phyloP scores from a whole-genome alignment of 1,140 invertebrate genomes.

The Metopolophium dirhodum region DNA sequence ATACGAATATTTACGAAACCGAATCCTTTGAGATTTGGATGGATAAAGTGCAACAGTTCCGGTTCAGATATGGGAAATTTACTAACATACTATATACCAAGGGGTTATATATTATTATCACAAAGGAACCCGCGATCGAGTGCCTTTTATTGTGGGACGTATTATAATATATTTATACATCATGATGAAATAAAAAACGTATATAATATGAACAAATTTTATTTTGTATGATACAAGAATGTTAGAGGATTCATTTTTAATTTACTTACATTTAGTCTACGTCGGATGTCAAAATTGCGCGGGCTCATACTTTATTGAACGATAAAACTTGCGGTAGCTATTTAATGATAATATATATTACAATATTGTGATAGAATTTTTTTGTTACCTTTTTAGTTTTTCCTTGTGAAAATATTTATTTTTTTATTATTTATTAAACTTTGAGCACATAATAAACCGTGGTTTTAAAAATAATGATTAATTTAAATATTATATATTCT shows the following conservation, averaged over 20 bases:
- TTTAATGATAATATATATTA: neutral
- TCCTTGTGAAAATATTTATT: neutral
- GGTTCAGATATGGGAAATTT: constrained; percentile 32
- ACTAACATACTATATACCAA: constrained; percentile 17
- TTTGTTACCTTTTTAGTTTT: neutral
- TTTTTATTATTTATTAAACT: neutral
- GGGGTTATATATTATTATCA: constrained; percentile 24
- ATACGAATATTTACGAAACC: constrained; percentile 45
- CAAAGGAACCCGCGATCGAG: neutral
- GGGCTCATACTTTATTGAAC: neutral
- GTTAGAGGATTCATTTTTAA: constrained; percentile 5
- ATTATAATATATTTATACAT: neutral
- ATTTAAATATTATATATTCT: neutral
- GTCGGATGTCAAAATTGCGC: neutral
- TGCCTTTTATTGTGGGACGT: constrained; percentile 8
- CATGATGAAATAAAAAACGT: neutral
- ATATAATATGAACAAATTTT: neutral
- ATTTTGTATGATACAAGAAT: neutral
- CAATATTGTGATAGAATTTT: neutral
- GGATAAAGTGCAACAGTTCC: constrained; percentile 50
- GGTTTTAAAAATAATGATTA: neutral
- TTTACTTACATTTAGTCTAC: neutral
- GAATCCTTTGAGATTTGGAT: constrained; percentile 47
- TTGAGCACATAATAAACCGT: neutral
- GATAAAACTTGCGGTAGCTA: neutral